Base-by-base conservation (phyloP, 2,113 vertebrate genomes). In the Nicator chloris region DNA sequence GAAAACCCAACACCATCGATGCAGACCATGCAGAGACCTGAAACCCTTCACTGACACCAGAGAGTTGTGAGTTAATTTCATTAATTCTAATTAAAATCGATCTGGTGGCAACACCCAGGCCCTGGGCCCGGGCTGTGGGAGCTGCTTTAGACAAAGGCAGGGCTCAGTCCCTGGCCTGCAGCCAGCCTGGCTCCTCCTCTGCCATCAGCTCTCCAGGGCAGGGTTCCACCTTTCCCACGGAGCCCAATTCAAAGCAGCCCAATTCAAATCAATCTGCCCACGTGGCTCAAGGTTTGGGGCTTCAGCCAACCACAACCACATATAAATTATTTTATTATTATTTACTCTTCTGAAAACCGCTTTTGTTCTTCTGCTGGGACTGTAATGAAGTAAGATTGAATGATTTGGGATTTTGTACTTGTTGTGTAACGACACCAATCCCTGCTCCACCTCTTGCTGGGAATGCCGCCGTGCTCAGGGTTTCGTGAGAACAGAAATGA, bases 401-500 rank as follows among this genome's bases (percentile, higher is more conserved):
- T 2, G 35, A 16, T 14, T 35, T 16, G 4, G 60, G 91, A 5
- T 28, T 72, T 40, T 63, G 39, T 9, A 1, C 17, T 44, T 6
- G 31, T 40, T 57, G 4, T 0, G 19, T 30, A 13, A 20, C 1
- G 7, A 17, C 3, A 12, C 47, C 40, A 4, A 5, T 4, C 12
- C 8, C 1, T 0, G 13, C 56, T 23, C 5, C 33, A 4, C 1
- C 57, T 63, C 35, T 23, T 8, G 4, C 40, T 37, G 13, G 50
- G 44, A 69, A 5, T 10, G 2, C 53, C 40, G 39, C 45, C 16
- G 20, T 2, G 37, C 12, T 23, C 69, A 8, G 24, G 40, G 33
- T 64, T 51, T 31, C 14, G 1, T 31, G 47, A 1, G 56, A 42
- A 54, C 35, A 2, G 1, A 6, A 10, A 5, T 11, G 15, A 27